These are phyloP conservation scores for Reticulitermes lucifugus DNA, from an alignment of 2,888 invertebrate species.

Conservation along the genomic window DNA sequence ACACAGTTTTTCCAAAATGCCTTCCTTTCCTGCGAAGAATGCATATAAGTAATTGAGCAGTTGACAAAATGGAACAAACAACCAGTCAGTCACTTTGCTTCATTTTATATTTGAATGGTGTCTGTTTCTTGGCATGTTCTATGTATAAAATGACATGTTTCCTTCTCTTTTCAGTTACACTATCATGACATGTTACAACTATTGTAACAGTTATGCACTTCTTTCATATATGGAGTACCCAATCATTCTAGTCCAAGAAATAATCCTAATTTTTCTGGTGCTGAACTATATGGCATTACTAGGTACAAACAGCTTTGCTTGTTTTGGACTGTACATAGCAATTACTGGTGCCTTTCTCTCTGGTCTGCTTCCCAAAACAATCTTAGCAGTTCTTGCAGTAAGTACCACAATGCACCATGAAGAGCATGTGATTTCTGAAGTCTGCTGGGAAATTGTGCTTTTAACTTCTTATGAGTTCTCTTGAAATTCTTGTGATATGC, in stretches of 20 bases:
- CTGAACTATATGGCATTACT: conserved; percentile 75
- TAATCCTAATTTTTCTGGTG: conserved; percentile 77
- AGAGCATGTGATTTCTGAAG: background rate
- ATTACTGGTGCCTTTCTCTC: conserved; percentile 65
- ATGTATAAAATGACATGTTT: conserved; percentile 17
- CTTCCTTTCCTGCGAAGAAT: no score
- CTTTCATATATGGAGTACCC: conserved; percentile 89
- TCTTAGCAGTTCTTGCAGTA: conserved; percentile 75
- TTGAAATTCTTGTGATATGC: no score
- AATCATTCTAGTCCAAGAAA: conserved; percentile 80
- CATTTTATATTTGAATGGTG: background rate
- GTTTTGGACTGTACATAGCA: conserved; percentile 62
- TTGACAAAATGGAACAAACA: no score
- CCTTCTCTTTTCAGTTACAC: conserved; percentile 75
- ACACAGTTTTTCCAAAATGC: no score
- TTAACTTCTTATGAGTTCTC: no score
- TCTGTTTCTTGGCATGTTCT: background rate
- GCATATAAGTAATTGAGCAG: no score
- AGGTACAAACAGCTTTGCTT: conserved; percentile 61
- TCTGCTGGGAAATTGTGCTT: background rate
- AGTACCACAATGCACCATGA: conserved; percentile 59
- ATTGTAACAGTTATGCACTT: conserved; percentile 76
- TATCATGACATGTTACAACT: conserved; percentile 85
- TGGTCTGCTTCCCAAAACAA: conserved; percentile 64
- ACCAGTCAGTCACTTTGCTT: no score